Base-by-base conservation (phyloP, 2,113 vertebrate genomes). In the Proterorhinus semilunaris region DNA sequence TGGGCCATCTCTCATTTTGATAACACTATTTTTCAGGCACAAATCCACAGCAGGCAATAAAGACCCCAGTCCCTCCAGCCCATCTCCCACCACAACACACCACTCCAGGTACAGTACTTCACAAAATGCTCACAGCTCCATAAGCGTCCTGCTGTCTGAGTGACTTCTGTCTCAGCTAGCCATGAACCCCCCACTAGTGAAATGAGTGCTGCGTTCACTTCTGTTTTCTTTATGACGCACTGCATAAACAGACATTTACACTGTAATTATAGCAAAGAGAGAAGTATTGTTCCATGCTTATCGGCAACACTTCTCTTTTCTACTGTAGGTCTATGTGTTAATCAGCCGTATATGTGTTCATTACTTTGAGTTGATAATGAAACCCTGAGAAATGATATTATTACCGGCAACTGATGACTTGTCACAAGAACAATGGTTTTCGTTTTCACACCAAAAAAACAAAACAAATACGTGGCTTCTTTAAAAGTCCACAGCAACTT, bases 21-120 rank as follows among this genome's bases (percentile, higher is more conserved):
- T 13, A 57, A n/a, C 15, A 0, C 17, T 55, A 62, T 80, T 88
- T 71, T 74, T 75, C 78, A 92, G 91, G 76, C 47, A 58, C 52
- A 92, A 88, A 75, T 74, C 87, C n/a, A 16, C 54, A 8, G 21
- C 74, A 36, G 27, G 2, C 62, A 85, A 66, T 64, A 68, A 79
- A 43, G 85, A 89, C 17, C 46, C 68, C 42, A 78, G 66, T 68
- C 52, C 70, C 46, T 74, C 57, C 43, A 48, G 65, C 12, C 44
- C 81, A 46, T 49, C 55, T 44, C 65, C 75, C 11, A 6, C 69
- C 44, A 69, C 55, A 1, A 11, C 55, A 50, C 55, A 79, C 17
- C 66, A 17, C 12, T 82, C 82, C 86, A 86, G 87, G 87, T 89
- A 11, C 51, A 1, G 10, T 11, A 7, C 17, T 55, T 27, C 42